Conservation (phyloP, 2,113 vertebrate genomes). For the Climacteris rufus region DNA sequence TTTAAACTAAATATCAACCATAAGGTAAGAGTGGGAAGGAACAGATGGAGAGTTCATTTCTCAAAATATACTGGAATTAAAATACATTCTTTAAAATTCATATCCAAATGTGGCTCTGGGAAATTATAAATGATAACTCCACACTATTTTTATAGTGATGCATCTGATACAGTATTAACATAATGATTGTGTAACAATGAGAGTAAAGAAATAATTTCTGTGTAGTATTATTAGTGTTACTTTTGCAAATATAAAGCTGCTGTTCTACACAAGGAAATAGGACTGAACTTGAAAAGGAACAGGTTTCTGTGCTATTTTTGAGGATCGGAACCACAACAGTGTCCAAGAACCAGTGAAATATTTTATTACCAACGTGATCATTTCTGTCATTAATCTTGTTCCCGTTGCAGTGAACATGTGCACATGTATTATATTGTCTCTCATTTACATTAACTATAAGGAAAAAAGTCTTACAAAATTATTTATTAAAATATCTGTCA, state of each 20-base stretch:
- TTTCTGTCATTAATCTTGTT: neutral
- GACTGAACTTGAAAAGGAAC: neutral
- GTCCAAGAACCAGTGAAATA: neutral
- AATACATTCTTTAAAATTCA: conserved; percentile 54
- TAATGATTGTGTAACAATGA: neutral
- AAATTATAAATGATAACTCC: conserved; percentile 55
- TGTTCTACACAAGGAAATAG: neutral
- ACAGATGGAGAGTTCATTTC: conserved; percentile 55
- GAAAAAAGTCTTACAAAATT: rapidly evolving
- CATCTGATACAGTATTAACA: neutral
- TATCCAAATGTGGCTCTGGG: conserved; percentile 4
- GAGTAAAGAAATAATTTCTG: neutral
- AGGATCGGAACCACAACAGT: neutral
- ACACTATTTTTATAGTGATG: conserved; percentile 2
- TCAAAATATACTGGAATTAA: conserved; percentile 42
- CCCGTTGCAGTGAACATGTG: neutral
- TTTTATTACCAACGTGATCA: neutral
- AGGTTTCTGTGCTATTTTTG: neutral
- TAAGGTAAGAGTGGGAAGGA: conserved; percentile 61
- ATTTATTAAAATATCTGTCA: neutral
- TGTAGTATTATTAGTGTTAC: neutral
- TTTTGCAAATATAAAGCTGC: neutral
- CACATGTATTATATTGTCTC: neutral
- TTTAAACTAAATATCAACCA: conserved; percentile 52
- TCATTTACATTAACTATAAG: neutral